phyloP scores from a whole-genome alignment of 2,888 invertebrate species.

The Minunthozetes semirufus region DNA sequence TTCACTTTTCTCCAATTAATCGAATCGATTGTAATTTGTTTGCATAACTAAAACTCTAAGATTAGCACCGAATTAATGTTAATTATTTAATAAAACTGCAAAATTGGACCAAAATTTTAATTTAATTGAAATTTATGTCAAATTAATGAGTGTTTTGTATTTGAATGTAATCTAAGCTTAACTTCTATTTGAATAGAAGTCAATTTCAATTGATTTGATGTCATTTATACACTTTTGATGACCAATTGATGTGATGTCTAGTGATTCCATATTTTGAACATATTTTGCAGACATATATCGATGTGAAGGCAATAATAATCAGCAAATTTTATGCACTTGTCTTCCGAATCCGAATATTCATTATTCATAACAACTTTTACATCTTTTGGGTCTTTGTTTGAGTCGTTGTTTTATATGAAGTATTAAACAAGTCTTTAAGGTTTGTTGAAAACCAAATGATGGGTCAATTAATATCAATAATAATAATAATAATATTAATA shows the following conservation, averaged over 20 bases:
- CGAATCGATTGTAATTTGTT: not conserved
- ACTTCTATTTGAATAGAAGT: not conserved
- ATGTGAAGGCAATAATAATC: slow-evolving; percentile 13
- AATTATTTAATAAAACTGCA: not conserved
- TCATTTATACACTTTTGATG: slow-evolving; percentile 5
- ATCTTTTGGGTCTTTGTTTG: not conserved
- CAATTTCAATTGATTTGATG: slow-evolving; percentile 5
- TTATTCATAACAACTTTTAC: not conserved
- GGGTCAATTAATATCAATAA: not conserved
- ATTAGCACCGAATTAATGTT: slow-evolving; percentile 16
- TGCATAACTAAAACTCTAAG: slow-evolving; percentile 22
- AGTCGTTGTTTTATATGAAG: slow-evolving; percentile 5
- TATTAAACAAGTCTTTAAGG: not conserved
- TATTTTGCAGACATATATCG: not conserved
- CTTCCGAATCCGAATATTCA: too few species aligned
- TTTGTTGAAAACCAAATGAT: not conserved
- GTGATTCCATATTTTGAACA: slow-evolving; percentile 22
- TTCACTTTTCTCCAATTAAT: not conserved
- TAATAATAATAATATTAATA: slow-evolving; percentile 11
- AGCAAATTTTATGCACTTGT: not conserved
- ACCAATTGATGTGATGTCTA: slow-evolving; percentile 1
- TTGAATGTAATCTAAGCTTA: not conserved
- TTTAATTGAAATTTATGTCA: not conserved
- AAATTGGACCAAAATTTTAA: slow-evolving; percentile 21
- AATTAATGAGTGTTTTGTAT: not conserved